phyloP scores from a whole-genome alignment of 2,797 vertebrate species.

The Harpagifer antarcticus region DNA sequence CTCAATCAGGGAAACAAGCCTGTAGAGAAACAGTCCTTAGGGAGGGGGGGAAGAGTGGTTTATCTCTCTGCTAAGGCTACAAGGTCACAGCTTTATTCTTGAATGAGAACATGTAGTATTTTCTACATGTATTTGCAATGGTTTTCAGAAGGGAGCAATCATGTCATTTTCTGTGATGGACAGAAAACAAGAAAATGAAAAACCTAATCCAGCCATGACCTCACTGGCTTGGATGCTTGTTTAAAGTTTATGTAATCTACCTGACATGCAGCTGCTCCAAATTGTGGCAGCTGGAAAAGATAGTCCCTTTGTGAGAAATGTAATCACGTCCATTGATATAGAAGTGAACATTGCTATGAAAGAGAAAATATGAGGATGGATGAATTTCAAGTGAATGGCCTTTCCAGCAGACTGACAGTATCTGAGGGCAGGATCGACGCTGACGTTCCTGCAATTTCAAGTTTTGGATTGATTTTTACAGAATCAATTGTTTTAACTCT shows the following conservation, averaged over 20 bases:
- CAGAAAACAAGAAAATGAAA: constrained; percentile 34
- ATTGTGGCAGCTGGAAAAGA: constrained; percentile 12
- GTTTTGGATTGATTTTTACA: constrained; percentile 6
- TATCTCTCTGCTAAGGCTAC: background rate
- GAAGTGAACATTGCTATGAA: constrained; percentile 12
- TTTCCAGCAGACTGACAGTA: constrained; percentile 2
- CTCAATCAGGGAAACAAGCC: constrained; percentile 12
- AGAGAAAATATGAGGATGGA: constrained; percentile 2
- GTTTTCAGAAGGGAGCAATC: constrained; percentile 17
- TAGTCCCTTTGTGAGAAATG: constrained; percentile 10
- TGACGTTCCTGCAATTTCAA: constrained; percentile 10
- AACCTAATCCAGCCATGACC: constrained; percentile 41
- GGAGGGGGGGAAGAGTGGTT: background rate
- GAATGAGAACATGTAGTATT: constrained; percentile 1
- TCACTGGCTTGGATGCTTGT: constrained; percentile 21
- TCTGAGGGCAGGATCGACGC: background rate
- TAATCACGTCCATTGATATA: constrained; percentile 11
- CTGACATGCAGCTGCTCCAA: constrained; percentile 26
- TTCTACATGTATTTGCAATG: constrained; percentile 23
- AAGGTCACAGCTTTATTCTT: constrained; percentile 36
- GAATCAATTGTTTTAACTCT: background rate
- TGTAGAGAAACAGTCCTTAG: background rate
- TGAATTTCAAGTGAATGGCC: constrained; percentile 5
- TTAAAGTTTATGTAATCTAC: background rate
- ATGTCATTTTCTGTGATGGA: constrained; percentile 12